phyloP scores from a whole-genome alignment of 2,113 vertebrate species.

The Mugil cephalus region DNA sequence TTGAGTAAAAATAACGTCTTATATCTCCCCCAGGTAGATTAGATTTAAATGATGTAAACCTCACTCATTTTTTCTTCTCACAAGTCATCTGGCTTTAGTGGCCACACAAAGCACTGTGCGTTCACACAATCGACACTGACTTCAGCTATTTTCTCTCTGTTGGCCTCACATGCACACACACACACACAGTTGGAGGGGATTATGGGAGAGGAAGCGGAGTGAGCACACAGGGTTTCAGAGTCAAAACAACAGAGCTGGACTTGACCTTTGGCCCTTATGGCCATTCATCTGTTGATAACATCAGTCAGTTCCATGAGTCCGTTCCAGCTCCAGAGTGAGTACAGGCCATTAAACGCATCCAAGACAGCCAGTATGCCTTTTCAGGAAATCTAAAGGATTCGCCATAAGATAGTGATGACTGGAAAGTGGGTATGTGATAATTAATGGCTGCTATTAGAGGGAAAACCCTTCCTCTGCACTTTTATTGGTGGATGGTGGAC shows the following conservation, averaged over 20 bases:
- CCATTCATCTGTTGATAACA: slow-evolving; percentile 79
- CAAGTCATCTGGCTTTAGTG: slow-evolving; percentile 36
- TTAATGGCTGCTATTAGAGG: slow-evolving; percentile 74
- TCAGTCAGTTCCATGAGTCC: slow-evolving; percentile 49
- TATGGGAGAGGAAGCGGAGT: slow-evolving; percentile 69
- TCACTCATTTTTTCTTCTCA: slow-evolving; percentile 37
- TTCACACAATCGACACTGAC: slow-evolving; percentile 17
- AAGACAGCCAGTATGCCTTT: slow-evolving; percentile 33
- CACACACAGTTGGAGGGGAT: slow-evolving; percentile 68
- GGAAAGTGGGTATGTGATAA: slow-evolving; percentile 69
- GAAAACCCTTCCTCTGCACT: slow-evolving; percentile 77
- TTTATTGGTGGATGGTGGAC: slow-evolving; percentile 73
- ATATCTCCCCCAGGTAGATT: slow-evolving; percentile 68
- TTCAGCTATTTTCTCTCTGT: slow-evolving; percentile 32
- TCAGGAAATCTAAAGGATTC: slow-evolving; percentile 39
- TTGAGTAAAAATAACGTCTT: slow-evolving; percentile 54
- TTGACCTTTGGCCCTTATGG: slow-evolving; percentile 75
- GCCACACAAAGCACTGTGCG: not conserved
- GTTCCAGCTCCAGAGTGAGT: slow-evolving; percentile 38
- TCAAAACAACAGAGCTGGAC: slow-evolving; percentile 75
- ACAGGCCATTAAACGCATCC: slow-evolving; percentile 50
- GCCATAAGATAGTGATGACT: slow-evolving; percentile 60
- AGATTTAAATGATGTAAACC: slow-evolving; percentile 60
- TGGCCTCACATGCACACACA: slow-evolving; percentile 42
- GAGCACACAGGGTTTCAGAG: slow-evolving; percentile 66